Evolutionary conservation across 2,797 vertebrate species (phyloP).

Genomic region (Neosilurus mollespiculum): DNA sequence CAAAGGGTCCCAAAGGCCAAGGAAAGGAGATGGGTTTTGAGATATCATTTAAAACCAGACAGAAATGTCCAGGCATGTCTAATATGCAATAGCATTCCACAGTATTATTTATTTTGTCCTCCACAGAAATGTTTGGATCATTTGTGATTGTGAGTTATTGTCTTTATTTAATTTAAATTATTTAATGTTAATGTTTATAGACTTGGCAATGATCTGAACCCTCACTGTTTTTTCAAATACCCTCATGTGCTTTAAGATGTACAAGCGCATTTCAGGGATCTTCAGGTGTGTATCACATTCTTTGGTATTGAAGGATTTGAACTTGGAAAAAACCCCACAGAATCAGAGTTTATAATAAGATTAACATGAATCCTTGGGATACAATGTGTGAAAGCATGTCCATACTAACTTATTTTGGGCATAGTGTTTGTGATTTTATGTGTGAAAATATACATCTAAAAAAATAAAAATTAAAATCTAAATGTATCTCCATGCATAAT

Average conservation of each 20-base stretch:
- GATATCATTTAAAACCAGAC: no score
- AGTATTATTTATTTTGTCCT: neutral
- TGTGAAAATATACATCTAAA: neutral
- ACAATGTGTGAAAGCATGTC: neutral
- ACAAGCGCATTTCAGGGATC: neutral
- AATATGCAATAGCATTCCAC: neutral
- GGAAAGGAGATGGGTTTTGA: no score
- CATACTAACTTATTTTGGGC: neutral
- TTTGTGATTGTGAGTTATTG: neutral
- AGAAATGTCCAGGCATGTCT: no score
- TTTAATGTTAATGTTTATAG: neutral
- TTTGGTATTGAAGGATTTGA: neutral
- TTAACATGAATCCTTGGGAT: neutral
- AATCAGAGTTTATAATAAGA: neutral
- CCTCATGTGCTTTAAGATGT: neutral
- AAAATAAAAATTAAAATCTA: neutral
- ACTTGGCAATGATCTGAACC: neutral
- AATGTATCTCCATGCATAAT: neutral
- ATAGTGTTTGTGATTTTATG: neutral
- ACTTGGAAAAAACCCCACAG: neutral
- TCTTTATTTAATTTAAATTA: no score
- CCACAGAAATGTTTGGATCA: neutral
- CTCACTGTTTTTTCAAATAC: neutral
- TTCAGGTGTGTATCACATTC: neutral
- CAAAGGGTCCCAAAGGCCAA: no score